Base-by-base conservation (phyloP, 2,888 invertebrate genomes). In the Mactromeris polynyma region DNA sequence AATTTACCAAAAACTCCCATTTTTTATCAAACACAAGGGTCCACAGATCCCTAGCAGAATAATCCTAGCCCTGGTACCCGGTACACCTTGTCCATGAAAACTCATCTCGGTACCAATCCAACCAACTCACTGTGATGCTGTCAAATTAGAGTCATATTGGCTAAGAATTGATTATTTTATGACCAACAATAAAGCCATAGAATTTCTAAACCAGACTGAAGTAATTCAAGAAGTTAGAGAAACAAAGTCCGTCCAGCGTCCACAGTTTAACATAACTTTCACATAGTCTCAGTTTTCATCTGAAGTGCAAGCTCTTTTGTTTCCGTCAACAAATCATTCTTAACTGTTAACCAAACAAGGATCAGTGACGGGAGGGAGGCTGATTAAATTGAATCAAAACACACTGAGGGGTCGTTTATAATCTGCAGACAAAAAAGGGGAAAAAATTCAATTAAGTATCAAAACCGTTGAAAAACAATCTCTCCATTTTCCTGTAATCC, bases 351-450 rank as follows among this genome's bases (percentile, higher is more conserved):
- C 58, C 26, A 9, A n/a, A 64, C 58, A 64, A 64, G 26, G 58
- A 2, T 26, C 2, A 26, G n/a, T 26, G 58, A n/a, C 26, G 26
- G n/a, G n/a, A 26, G n/a, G 26, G 58, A 26, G 58, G 26, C 58
- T 64, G 58, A 64, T n/a, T 26, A 64, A 64, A 64, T 64, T 64
- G 26, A 64, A 64, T 64, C 58, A 64, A 64, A 64, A 64, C 58
- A 64, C 26, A 64, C 58, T 26, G 58, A 64, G n/a, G 26, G 26
- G 58, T 64, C 26, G 9, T 64, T 26, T 26, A 26, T 46, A 46
- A 46, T 64, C 58, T 1, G 58, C 58, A 2, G 7, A 64, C 58
- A 2, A n/a, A n/a, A n/a, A n/a, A n/a, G n/a, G n/a, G 0, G 11
- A 26, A 64, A n/a, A 64, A 64, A 64, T 58, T 64, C 58, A 64